Percentiles rank a stretch among this genome's conserved stretches.
Conservation (phyloP, 2,888 invertebrate genomes). For the Lasioglossum lativentre region DNA sequence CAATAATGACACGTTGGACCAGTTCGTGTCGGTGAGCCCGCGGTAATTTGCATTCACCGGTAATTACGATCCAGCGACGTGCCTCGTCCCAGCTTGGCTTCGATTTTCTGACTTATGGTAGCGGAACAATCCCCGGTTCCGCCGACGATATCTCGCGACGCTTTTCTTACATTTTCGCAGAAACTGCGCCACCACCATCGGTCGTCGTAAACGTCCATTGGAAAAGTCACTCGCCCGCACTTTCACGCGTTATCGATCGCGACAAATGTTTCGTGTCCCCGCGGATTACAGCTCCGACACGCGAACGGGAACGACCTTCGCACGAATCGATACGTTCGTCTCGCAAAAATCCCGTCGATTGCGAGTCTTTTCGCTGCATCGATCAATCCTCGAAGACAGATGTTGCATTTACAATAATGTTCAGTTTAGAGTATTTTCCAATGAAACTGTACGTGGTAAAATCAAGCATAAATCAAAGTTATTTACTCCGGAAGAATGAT, state of each 20-base stretch:
- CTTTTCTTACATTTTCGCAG: constrained; percentile 34
- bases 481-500: neutral
- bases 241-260: constrained; percentile 27
- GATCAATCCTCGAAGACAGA: neutral
- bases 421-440: too few relatives aligned
- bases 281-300: neutral
- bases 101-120: constrained; percentile 39
- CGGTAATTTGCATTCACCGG: constrained; percentile 56
- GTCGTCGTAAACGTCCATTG: constrained; percentile 3
- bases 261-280: neutral
- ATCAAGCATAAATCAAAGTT: too few relatives aligned
- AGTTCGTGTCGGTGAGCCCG: constrained; percentile 42
- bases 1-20: constrained; percentile 61
- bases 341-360: neutral
- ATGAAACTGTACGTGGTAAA: too few relatives aligned
- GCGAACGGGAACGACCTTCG: neutral
- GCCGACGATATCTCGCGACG: constrained; percentile 34
- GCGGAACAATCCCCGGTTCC: constrained; percentile 22
- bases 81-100: constrained; percentile 9
- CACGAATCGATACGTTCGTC: constrained; percentile 1
- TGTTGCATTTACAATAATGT: neutral
- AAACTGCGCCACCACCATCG: neutral
- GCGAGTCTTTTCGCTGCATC: neutral
- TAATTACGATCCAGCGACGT: constrained; percentile 53
- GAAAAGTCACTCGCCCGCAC: constrained; percentile 17